Base-by-base conservation (phyloP, 2,113 vertebrate species). In the Uropsilus gracilis region DNA sequence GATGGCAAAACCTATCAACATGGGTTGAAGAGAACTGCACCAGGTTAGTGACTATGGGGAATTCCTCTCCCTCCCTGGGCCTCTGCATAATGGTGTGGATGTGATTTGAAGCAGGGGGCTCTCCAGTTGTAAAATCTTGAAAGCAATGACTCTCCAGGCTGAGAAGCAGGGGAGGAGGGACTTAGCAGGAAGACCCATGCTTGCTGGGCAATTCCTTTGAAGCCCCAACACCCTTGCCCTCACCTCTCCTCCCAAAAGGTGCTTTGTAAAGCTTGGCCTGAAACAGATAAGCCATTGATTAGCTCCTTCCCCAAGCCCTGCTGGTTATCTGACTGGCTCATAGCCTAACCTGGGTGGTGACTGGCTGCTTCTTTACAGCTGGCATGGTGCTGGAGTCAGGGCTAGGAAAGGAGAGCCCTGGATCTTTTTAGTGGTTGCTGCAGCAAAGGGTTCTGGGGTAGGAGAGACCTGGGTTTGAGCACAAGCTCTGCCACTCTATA, bases 191-290 rank as follows among this genome's bases (percentile, higher is more conserved):
- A 42, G 71, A 55, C 37, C 17, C 6, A 61, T 17, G 66, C 13
- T 20, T 50, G 80, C 73, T 30, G 20, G 72, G 12, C n/a, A 20
- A 42, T 81, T 89, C 39, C 85, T 81, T 59, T 13, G 6, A 61
- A 42, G n/a, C 18, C 37, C 34, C n/a, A 34, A 17, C 28, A 42
- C 26, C 46, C 55, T 90, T n/a, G 50, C 30, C 44, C 57, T 94
- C n/a, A 34, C 75, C 34, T 93, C 61, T 71, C 68, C 28, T 53
- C 75, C 39, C 20, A 28, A 18, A 68, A 88, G 30, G 66, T n/a
- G 32, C 76, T 83, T 61, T 84, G 22, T 66, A 87, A 73, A 95
- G 80, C 80, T 77, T 90, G 18, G 68, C 50, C 85, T 82, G 26
- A 84, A 92, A 84, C 37, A 30, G 61, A 86, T 72, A 95, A 26